Conservation (phyloP, 2,797 vertebrate genomes). For the Siniperca scherzeri region DNA sequence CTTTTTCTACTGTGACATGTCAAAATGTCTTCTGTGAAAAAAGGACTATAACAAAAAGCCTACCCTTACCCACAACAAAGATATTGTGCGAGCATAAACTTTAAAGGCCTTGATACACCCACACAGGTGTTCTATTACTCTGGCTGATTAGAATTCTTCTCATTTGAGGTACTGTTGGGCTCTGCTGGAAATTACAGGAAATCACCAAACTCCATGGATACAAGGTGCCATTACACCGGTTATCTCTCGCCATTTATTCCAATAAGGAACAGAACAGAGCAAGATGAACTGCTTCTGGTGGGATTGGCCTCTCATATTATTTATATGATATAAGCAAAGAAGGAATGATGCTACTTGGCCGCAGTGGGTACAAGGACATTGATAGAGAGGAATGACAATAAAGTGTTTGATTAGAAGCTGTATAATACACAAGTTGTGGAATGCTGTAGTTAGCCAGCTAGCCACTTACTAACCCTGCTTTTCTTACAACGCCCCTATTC, state of each 20-base stretch:
- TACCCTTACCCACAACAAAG: no score
- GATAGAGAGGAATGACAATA: background rate
- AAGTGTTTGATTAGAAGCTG: background rate
- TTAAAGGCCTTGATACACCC: no score
- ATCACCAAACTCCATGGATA: constrained; percentile 6
- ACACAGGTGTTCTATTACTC: no score
- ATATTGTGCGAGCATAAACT: no score
- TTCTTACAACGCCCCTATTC: background rate
- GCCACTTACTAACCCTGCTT: background rate
- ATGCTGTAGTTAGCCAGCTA: background rate
- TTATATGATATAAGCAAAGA: background rate
- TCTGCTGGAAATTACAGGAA: background rate
- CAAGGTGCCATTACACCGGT: background rate
- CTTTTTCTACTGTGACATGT: background rate
- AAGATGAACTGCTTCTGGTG: background rate
- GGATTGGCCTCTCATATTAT: background rate
- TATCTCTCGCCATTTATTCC: background rate
- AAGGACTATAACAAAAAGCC: background rate
- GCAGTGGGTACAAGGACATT: background rate
- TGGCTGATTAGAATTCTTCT: no score
- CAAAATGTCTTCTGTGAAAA: background rate
- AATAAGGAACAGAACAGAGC: no score
- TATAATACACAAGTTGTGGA: background rate
- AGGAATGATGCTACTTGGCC: background rate
- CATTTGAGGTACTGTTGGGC: no score